phyloP scores from a whole-genome alignment of 2,113 vertebrate species.

The Mirounga angustirostris region DNA sequence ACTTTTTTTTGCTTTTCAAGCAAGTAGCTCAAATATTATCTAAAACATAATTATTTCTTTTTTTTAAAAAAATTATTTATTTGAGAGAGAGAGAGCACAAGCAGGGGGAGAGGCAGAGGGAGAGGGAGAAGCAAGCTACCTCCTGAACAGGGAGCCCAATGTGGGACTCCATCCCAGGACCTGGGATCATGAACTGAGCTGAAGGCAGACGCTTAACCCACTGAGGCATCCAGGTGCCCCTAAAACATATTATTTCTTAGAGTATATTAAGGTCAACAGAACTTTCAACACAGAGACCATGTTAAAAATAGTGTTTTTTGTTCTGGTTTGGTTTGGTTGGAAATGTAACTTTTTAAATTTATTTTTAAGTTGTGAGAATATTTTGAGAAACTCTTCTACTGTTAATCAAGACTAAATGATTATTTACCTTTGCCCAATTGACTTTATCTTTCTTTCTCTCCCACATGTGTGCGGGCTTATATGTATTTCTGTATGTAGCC shows the following conservation, averaged over 20 bases:
- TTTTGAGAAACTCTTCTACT: background rate
- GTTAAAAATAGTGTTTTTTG: background rate
- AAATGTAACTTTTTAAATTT: background rate
- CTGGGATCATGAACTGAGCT: too few species aligned
- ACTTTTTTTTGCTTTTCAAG: background rate
- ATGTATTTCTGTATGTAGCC: background rate
- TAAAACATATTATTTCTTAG: background rate
- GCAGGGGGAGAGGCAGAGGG: too few species aligned
- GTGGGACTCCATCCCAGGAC: too few species aligned
- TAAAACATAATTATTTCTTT: background rate
- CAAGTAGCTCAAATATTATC: background rate
- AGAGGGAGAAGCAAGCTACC: too few species aligned
- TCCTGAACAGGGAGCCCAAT: too few species aligned
- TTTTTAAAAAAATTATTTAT: too few species aligned
- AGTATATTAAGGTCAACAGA: background rate
- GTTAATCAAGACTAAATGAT: background rate
- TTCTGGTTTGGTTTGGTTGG: background rate
- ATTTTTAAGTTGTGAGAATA: background rate
- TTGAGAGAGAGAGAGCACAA: too few species aligned
- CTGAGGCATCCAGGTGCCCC: too few species aligned
- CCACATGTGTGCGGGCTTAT: rapidly evolving
- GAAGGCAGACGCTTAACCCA: too few species aligned
- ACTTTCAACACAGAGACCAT: background rate
- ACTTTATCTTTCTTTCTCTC: background rate
- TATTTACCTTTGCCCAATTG: background rate